Percentiles rank a stretch among this genome's conserved stretches.
These are phyloP conservation scores for Australoheros scitulus DNA, from an alignment of 2,113 vertebrate species.

Conservation along the genomic window DNA sequence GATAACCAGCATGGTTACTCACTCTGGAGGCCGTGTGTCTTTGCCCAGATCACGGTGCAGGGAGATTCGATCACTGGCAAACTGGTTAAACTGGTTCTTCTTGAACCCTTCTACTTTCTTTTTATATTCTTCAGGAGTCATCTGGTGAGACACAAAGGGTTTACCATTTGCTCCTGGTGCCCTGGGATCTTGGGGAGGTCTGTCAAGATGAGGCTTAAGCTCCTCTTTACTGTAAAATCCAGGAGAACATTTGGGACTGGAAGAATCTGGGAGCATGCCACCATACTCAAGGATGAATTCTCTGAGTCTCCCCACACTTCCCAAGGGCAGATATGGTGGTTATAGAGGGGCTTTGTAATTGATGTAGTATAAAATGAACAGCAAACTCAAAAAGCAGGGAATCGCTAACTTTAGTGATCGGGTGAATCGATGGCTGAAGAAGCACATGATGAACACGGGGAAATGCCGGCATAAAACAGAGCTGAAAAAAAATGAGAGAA, in stretches of 20 bases:
- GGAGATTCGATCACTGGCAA: conserved; percentile 87
- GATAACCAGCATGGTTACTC: conserved; percentile 51
- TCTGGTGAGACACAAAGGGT: conserved; percentile 74
- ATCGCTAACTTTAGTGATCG: conserved; percentile 74
- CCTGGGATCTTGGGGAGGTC: conserved; percentile 81
- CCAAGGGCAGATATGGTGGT: conserved; percentile 66
- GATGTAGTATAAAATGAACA: conserved; percentile 75
- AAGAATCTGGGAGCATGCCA: background rate
- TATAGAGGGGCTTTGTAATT: conserved; percentile 10
- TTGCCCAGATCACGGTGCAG: conserved; percentile 84
- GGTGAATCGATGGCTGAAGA: conserved; percentile 57
- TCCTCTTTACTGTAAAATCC: conserved; percentile 83
- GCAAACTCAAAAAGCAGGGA: conserved; percentile 71
- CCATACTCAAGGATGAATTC: background rate
- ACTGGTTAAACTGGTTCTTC: conserved; percentile 88
- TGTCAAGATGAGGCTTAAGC: conserved; percentile 79
- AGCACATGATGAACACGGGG: conserved; percentile 62
- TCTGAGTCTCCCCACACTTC: conserved; percentile 57
- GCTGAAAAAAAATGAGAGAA: background rate
- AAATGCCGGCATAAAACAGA: background rate
- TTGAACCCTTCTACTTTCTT: conserved; percentile 81
- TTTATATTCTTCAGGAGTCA: conserved; percentile 73
- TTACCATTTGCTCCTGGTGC: conserved; percentile 83
- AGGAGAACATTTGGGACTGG: conserved; percentile 67
- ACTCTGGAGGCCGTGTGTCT: conserved; percentile 86